Percentiles rank a stretch among this genome's conserved stretches.
phyloP scores from a whole-genome alignment of 1,140 invertebrate species.

The Microvelia longipes region DNA sequence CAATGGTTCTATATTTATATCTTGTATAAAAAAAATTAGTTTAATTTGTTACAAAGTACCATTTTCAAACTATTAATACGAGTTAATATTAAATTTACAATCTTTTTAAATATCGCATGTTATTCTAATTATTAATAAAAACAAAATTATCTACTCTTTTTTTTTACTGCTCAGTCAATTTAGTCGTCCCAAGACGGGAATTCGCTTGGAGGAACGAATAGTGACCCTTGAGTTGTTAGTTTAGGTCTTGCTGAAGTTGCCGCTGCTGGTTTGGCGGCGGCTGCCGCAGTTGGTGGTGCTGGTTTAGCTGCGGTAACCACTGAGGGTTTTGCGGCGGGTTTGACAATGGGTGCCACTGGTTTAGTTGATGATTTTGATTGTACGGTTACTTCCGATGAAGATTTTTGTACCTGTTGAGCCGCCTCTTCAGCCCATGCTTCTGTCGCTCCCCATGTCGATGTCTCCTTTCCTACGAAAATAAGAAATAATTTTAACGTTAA shows the following conservation, averaged over 20 bases:
- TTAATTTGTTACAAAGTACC: no score
- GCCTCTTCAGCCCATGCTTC: constrained; percentile 13
- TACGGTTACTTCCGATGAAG: background rate
- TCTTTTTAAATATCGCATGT: no score
- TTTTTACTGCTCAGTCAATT: no score
- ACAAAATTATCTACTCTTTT: no score
- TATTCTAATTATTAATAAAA: no score
- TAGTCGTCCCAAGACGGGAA: constrained; percentile 40
- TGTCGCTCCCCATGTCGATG: background rate
- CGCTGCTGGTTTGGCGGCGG: constrained; percentile 12
- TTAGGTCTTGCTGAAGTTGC: constrained; percentile 12
- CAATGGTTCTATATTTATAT: no score
- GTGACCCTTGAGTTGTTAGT: constrained; percentile 15
- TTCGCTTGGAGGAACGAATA: constrained; percentile 32
- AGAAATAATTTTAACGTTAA: no score
- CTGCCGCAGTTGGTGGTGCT: background rate
- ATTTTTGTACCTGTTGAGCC: constrained; percentile 9
- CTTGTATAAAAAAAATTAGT: no score
- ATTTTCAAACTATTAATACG: no score
- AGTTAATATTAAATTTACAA: no score
- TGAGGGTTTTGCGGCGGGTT: background rate
- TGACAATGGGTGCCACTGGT: background rate
- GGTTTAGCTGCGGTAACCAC: background rate
- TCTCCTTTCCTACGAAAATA: background rate
- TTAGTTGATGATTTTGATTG: background rate